These are phyloP conservation scores for Psittacula echo DNA, from an alignment of 2,797 vertebrate species.

Conservation along the genomic window DNA sequence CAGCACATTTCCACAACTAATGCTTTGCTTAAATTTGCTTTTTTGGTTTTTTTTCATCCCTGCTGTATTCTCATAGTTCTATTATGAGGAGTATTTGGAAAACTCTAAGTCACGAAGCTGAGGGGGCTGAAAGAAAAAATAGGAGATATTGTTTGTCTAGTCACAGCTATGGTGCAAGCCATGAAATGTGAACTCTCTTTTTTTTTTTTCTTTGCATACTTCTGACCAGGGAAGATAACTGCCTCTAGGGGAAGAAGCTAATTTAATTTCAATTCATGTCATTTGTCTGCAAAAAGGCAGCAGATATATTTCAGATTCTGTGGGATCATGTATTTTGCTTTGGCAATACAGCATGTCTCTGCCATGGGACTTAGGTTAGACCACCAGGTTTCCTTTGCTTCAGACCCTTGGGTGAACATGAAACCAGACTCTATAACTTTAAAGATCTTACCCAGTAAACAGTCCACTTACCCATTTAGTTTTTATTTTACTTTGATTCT, in stretches of 20 bases:
- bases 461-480: constrained; percentile 1
- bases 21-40: not conserved
- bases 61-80: not conserved
- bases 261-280: constrained; percentile 78
- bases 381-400: constrained; percentile 72
- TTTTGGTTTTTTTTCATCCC: not conserved
- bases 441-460: constrained; percentile 34
- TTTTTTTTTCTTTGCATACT: constrained; percentile 63
- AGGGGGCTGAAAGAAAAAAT: not conserved
- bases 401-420: constrained; percentile 39
- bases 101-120: not conserved
- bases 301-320: constrained; percentile 75
- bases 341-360: constrained; percentile 44
- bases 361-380: constrained; percentile 51
- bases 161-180: constrained; percentile 23
- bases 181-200: constrained; percentile 67
- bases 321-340: constrained; percentile 70
- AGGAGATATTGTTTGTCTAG: not conserved
- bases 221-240: constrained; percentile 67
- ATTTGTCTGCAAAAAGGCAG: constrained; percentile 60
- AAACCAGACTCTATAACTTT: constrained; percentile 26
- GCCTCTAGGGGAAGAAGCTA: constrained; percentile 63
- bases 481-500: constrained; percentile 51
- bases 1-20: not conserved
- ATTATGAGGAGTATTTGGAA: constrained; percentile 11